Evolutionary conservation across 2,888 invertebrate species (phyloP), one percentile per base, ranked within the genome.

Genomic region (Vannuccia rotundouncinata): DNA sequence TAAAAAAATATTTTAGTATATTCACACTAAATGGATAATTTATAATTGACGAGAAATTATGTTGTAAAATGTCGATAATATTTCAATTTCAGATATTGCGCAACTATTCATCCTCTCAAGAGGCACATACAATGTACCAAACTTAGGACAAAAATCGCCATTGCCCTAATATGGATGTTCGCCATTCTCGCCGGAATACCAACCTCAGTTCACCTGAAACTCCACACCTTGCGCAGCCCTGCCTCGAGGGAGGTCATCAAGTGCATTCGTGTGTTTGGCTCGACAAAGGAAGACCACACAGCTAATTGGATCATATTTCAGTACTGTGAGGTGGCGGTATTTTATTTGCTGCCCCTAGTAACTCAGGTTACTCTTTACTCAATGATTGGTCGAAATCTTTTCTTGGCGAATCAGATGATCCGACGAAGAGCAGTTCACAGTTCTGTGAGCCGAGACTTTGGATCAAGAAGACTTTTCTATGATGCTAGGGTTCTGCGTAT

Each of bases 91-190:
- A 88, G 88, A 78, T 88, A 88, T 83, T 85, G 88, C 17, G 88
- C 88, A 27, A 88, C 88, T 22, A 85, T 88, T 17, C 86, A 87
- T 79, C 88, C 88, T 0, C 86, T 88, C 79, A 84, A 85, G 81
- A 88, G 88, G 1, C 88, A 88, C 84, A 86, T 88, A 73, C 82
- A 86, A 78, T 88, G 88, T 82, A 87, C 86, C 82, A 83, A 86
- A 25, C 82, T 84, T 1, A 84, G 87, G 0, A 86, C 87, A 17
- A 83, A 86, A 0, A 78, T 85, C 0, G 85, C 86, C n/a, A 84
- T 88, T 1, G 84, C 83, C 13, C 80, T 85, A 79, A 86, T 88
- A 77, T 88, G 88, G 88, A 86, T 87, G 0, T 82, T 84, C 30
- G 85, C 87, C 0, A 83, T 85, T 80, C 59, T 84, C n/a, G 84